phyloP scores from a whole-genome alignment of 2,797 vertebrate species.

The Manis crassicaudata region DNA sequence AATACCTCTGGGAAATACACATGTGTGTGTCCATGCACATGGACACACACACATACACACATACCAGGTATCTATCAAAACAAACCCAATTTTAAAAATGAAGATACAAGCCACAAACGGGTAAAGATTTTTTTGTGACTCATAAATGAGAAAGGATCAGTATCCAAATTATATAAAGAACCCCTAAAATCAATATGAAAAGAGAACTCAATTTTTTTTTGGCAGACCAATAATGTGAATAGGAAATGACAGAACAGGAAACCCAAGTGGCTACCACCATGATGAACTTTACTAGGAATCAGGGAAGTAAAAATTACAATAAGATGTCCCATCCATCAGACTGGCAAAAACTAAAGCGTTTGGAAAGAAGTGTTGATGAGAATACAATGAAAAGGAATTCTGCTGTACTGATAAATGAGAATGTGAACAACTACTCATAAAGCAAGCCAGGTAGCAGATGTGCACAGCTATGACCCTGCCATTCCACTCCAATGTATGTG shows the following conservation, averaged over 20 bases:
- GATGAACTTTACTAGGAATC: not conserved
- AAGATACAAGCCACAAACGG: not conserved
- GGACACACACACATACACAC: not conserved
- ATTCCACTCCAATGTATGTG: fast-evolving
- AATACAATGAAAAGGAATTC: not conserved
- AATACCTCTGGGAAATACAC: not conserved
- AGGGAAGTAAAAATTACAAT: not conserved
- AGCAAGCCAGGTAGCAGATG: not conserved
- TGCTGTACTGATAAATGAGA: fast-evolving
- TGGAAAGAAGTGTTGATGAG: not conserved
- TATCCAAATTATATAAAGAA: not conserved
- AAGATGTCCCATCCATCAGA: not conserved
- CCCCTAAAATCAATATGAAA: constrained; percentile 16
- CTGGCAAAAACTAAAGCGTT: not conserved
- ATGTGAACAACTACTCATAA: not conserved
- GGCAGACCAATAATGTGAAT: not conserved
- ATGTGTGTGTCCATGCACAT: too few species aligned
- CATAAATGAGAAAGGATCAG: constrained; percentile 26
- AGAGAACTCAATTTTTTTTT: not conserved
- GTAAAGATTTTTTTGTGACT: not conserved
- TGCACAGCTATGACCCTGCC: fast-evolving
- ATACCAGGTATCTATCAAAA: not conserved
- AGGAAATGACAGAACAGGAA: not conserved
- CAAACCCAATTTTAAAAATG: not conserved
- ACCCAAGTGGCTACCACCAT: not conserved